A percentile compares a stretch with the other conserved stretches of the same genome.
These are phyloP conservation scores for Athripsodes cinereus DNA, from an alignment of 2,888 invertebrate species.

Conservation along the genomic window DNA sequence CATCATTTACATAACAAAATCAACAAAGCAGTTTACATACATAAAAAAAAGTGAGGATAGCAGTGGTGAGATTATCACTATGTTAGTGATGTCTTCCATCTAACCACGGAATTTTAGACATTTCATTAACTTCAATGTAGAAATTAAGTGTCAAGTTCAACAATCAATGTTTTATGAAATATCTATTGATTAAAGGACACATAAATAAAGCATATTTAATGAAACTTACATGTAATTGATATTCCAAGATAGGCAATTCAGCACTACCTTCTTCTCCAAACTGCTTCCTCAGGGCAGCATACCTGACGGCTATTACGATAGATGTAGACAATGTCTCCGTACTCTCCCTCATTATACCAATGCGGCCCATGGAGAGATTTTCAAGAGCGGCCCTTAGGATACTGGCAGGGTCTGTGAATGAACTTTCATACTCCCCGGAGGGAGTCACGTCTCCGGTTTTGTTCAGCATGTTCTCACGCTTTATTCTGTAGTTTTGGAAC, in stretches of 20 bases:
- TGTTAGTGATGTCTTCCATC: no score
- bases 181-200: not conserved
- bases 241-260: conserved; percentile 76
- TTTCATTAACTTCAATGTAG: no score
- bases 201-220: not conserved
- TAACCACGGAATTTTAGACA: no score
- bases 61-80: no score
- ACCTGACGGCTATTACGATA: conserved; percentile 69
- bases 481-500: conserved; percentile 84
- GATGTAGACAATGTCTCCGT: conserved; percentile 65
- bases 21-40: no score
- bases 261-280: conserved; percentile 53
- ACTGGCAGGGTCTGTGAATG: conserved; percentile 82
- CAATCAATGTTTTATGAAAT: not conserved
- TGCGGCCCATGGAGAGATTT: conserved; percentile 77
- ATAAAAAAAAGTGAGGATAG: no score
- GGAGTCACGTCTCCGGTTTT: conserved; percentile 83
- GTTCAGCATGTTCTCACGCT: conserved; percentile 77
- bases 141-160: conserved; percentile 4
- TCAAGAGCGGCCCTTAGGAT: conserved; percentile 82
- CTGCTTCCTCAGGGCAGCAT: conserved; percentile 73
- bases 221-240: conserved; percentile 66
- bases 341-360: conserved; percentile 63
- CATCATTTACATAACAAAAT: no score
- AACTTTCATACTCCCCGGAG: conserved; percentile 82